Evolutionary conservation across 2,113 vertebrate genomes (phyloP), one percentile per base, ranked within the genome.

Genomic region (Romanogobio albipinnatus): DNA sequence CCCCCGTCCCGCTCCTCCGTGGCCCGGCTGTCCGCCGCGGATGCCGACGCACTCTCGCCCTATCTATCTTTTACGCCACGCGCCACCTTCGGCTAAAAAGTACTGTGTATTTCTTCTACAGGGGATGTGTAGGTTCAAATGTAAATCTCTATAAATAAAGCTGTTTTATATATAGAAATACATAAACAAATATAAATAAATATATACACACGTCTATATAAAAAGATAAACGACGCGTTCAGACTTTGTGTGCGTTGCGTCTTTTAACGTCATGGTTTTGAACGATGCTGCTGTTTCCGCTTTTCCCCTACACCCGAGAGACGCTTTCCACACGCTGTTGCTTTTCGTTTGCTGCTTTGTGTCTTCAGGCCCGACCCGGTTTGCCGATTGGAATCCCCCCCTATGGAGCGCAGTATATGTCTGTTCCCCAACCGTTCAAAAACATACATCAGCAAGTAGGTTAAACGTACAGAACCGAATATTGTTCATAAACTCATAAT

Each of bases 61-160:
- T 96, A 96, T 94, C 92, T 95, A 95, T 93, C 94, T 96, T 96
- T 96, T 95, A 96, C 93, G 88, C 97, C 96, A 97, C 96, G 95
- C 95, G 96, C 96, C 90, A 95, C 95, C 92, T 96, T 94, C 92
- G 94, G 92, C 89, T 95, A 96, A 96, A 96, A 96, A 93, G 94
- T 95, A 96, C 93, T 95, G 97, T 97, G 96, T 95, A 96, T 97
- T 98, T 97, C 95, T 97, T 96, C 92, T 94, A 93, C 94, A 92
- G 91, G 88, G 93, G 89, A 91, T 89, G 95, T 98, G 93, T 94
- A 92, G 91, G 91, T 87, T 87, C 92, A 91, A 91, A 88, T 95
- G 97, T 99, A 99, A 96, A 99, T 96, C 91, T 94, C 95, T 97
- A 99, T 98, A 98, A 97, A 99, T 97, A 98, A 95, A 95, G 94